Base-by-base conservation (phyloP, 2,888 invertebrate genomes). In the Nasonovia ribisnigri region DNA sequence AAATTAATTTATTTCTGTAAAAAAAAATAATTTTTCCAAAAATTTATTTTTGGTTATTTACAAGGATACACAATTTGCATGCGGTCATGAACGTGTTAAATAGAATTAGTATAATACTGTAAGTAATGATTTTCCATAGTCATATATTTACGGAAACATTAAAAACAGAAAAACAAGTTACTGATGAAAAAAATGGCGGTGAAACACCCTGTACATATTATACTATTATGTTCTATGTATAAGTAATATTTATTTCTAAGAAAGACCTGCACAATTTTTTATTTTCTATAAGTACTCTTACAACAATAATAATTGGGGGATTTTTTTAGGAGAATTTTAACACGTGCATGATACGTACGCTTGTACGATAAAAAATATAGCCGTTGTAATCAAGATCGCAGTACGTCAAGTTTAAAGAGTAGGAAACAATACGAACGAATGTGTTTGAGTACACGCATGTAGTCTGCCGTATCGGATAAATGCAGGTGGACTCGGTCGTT, bases 21-120 rank as follows among this genome's bases (percentile, higher is more conserved):
- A 86, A 86, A 84, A 86, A 86, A 46, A 86, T 46, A 86, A 86
- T 86, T 86, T 86, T 86, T 86, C 46, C 46, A 86, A 86, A 86
- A 46, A 86, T 46, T 46, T 86, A 86, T 86, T 86, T 86, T 86
- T 46, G 86, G 86, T 86, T 86, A 8, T 46, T 86, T 86, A 86
- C 46, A 86, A 86, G 46, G 86, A 86, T 86, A 86, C 86, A 86
- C 86, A 24, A 86, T 86, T 86, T 46, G 86, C 86, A 46, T 86
- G 46, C 46, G 46, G 86, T 86, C 86, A 86, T 86, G 86, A 86
- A 86, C 86, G 86, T 46, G 46, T 86, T 84, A n/a, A n/a, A n/a
- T n/a, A n/a, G n/a, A n/a, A n/a, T n/a, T n/a, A n/a, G n/a, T n/a
- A n/a, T 46, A 46, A 46, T 46, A 77, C 5, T 0, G 2, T 29